These are phyloP conservation scores for Xiphophorus birchmanni DNA, from an alignment of 2,797 vertebrate species.

Conservation along the genomic window DNA sequence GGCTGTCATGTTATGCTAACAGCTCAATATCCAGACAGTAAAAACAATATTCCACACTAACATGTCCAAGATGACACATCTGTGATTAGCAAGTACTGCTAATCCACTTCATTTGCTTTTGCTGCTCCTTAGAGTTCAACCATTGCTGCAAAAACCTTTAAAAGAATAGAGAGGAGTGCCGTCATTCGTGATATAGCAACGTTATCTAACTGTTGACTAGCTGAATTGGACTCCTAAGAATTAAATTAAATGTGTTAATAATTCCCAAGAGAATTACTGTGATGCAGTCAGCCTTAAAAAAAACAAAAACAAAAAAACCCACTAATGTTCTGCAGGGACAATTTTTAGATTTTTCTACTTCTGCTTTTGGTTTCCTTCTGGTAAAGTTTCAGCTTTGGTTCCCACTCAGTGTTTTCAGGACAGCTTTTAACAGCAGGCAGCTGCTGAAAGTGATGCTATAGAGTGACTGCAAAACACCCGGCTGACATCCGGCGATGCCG, in stretches of 20 bases:
- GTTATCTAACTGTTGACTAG: background rate
- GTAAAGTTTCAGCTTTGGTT: slow-evolving; percentile 2
- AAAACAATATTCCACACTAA: background rate
- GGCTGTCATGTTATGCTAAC: background rate
- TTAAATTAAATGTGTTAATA: background rate
- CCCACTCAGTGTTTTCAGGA: slow-evolving; percentile 1
- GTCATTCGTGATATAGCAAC: background rate
- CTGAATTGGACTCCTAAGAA: background rate
- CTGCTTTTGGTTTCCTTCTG: background rate
- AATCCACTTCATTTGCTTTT: slow-evolving; percentile 1
- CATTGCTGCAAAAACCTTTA: background rate
- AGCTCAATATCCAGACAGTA: background rate
- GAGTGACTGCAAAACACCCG: background rate
- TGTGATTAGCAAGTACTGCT: background rate
- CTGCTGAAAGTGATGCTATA: slow-evolving; percentile 10
- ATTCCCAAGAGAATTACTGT: background rate
- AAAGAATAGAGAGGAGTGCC: background rate
- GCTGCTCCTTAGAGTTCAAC: background rate
- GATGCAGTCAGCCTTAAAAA: background rate
- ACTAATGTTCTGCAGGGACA: background rate
- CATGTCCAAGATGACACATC: background rate
- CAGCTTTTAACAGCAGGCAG: slow-evolving; percentile 11
- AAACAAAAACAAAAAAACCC: background rate
- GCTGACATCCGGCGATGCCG: background rate
- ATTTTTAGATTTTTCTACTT: background rate